Evolutionary conservation across 2,113 vertebrate species (phyloP).

Genomic region (Thryonomys swinderianus): DNA sequence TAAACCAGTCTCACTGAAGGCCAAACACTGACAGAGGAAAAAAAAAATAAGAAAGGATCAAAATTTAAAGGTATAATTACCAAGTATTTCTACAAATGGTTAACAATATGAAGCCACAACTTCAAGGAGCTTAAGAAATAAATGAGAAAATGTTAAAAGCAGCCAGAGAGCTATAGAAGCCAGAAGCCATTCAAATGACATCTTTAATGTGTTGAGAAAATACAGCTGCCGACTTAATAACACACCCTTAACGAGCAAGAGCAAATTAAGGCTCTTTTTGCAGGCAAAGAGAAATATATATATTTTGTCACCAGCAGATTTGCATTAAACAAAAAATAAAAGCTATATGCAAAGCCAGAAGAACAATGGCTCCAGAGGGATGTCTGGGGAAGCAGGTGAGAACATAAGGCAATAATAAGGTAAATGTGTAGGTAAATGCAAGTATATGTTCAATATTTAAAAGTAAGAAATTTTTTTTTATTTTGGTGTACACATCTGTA

Average conservation of each 20-base stretch:
- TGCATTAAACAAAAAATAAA: neutral
- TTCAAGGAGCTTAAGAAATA: neutral
- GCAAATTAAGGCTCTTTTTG: neutral
- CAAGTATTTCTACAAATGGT: neutral
- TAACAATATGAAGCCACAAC: neutral
- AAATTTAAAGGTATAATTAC: neutral
- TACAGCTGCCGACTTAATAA: neutral
- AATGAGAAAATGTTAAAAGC: slow-evolving; percentile 12
- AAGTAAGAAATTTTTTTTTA: neutral
- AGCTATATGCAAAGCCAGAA: neutral
- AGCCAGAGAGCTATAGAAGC: neutral
- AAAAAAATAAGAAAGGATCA: neutral
- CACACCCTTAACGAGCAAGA: neutral
- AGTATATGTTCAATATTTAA: neutral
- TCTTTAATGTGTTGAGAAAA: neutral
- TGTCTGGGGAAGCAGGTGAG: neutral
- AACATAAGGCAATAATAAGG: neutral
- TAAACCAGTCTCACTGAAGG: neutral
- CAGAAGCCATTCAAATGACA: neutral
- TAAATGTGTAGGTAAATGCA: neutral
- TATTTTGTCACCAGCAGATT: neutral
- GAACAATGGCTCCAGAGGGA: neutral
- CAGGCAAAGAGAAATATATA: neutral
- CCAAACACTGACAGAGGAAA: neutral
- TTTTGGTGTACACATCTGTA: neutral